Percentiles rank a stretch among this genome's conserved stretches.
These are phyloP conservation scores for Tribolium madens DNA, from an alignment of 1,140 invertebrate genomes.

Conservation along the genomic window DNA sequence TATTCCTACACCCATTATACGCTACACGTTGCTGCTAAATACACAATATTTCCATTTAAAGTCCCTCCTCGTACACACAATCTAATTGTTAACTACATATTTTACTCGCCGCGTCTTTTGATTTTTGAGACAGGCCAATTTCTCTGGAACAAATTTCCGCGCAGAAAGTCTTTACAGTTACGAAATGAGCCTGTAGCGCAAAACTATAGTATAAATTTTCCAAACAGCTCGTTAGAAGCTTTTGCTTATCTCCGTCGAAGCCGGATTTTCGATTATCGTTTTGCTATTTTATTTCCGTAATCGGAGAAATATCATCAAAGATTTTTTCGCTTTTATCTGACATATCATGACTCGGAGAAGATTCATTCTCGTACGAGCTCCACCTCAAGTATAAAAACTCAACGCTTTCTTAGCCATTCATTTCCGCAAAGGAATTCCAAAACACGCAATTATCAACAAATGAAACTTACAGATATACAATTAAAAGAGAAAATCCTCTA, in stretches of 20 bases:
- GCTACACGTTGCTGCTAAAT: slow-evolving; percentile 6
- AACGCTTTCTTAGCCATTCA: background rate
- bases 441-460: background rate
- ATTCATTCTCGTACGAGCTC: background rate
- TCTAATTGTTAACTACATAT: slow-evolving; percentile 32
- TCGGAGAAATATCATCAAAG: slow-evolving; percentile 5
- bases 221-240: slow-evolving; percentile 4
- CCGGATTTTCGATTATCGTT: slow-evolving; percentile 26
- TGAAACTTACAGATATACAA: background rate
- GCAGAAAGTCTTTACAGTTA: background rate
- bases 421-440: background rate
- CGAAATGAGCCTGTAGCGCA: background rate
- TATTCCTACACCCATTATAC: slow-evolving; percentile 21
- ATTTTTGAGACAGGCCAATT: slow-evolving; percentile 18
- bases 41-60: slow-evolving; percentile 15
- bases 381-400: background rate
- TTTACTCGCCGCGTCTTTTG: background rate
- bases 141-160: slow-evolving; percentile 2
- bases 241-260: slow-evolving; percentile 13
- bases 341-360: background rate
- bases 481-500: too few relatives aligned
- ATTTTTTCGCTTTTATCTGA: background rate
- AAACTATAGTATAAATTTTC: slow-evolving; percentile 8
- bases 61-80: background rate
- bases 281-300: slow-evolving; percentile 12